phyloP scores from a whole-genome alignment of 1,140 invertebrate species.

The Zaprionus ghesquierei region DNA sequence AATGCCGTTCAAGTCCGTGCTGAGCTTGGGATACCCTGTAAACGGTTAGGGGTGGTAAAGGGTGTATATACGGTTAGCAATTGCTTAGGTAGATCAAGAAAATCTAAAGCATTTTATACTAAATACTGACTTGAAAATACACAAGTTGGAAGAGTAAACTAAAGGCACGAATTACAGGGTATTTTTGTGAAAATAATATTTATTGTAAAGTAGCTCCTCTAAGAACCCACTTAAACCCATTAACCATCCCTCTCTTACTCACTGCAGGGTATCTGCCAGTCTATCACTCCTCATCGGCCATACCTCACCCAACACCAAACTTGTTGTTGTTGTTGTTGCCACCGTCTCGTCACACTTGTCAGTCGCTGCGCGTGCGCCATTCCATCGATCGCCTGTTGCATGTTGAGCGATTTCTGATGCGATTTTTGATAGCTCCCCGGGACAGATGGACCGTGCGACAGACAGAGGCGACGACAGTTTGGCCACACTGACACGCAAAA shows the following conservation, averaged over 20 bases:
- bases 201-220: background rate
- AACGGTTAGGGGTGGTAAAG: background rate
- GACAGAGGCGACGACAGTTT: constrained; percentile 22
- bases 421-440: constrained; percentile 42
- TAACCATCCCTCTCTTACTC: background rate
- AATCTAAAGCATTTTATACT: no score
- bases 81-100: background rate
- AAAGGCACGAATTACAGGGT: background rate
- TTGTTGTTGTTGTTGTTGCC: constrained; percentile 2
- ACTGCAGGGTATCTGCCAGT: background rate
- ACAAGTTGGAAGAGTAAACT: background rate
- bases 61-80: background rate
- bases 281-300: background rate
- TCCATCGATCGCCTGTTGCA: constrained; percentile 42
- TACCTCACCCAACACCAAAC: background rate
- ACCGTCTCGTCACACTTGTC: constrained; percentile 45
- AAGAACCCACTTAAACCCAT: background rate
- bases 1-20: constrained; percentile 6
- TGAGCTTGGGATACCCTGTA: background rate
- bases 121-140: background rate
- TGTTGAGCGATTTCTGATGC: constrained; percentile 64
- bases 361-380: constrained; percentile 57
- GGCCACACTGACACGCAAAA: constrained; percentile 38
- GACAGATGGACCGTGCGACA: constrained; percentile 23
- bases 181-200: background rate